Base-by-base conservation (phyloP, 92 coral and sea anemone genomes). In the Porites rus region DNA sequence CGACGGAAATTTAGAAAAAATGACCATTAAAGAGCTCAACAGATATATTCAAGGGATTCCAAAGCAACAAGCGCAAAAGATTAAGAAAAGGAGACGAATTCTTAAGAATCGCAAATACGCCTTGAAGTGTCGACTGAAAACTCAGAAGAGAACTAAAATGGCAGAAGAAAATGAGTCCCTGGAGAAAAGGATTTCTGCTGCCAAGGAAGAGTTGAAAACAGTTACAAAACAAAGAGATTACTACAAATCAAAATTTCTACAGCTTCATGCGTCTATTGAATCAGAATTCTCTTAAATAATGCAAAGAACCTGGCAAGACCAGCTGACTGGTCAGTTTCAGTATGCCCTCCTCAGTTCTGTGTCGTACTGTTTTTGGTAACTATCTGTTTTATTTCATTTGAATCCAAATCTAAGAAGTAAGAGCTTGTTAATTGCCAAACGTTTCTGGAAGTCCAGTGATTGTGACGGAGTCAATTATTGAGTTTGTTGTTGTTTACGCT, bases 41-140 rank as follows among this genome's bases (percentile, higher is more conserved):
- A 25, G 5, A 13, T 64, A 53, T 9, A 75, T 88, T 62, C 90
- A 82, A n/a, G 75, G 53, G 38, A 24, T 74, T 50, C 80, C 93
- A n/a, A 87, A 75, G 18, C 78, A 72, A 2, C 60, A 58, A 4
- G 90, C 79, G 16, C 65, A 76, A 31, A 17, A 52, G 8, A 62
- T 87, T n/a, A 90, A 89, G 73, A 84, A 84, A 69, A 84, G 87
- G 28, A 84, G 96, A 7, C 43, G 96, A 51, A 87, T 85, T 63
- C 86, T 93, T 7, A 93, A 90, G 72, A 93, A 88, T 62, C 83
- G 94, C 10, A 82, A 78, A n/a, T 93, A 93, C 18, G 94, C 96
- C 7, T 90, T 89, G 8, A 85, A 86, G 67, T 93, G 96, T 80
- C 82, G 96, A 24, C 20, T 69, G 73, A 93, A 88, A 63, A 56